These are phyloP conservation scores for Heterodera carotae DNA, from an alignment of 1,140 invertebrate genomes.

Conservation along the genomic window DNA sequence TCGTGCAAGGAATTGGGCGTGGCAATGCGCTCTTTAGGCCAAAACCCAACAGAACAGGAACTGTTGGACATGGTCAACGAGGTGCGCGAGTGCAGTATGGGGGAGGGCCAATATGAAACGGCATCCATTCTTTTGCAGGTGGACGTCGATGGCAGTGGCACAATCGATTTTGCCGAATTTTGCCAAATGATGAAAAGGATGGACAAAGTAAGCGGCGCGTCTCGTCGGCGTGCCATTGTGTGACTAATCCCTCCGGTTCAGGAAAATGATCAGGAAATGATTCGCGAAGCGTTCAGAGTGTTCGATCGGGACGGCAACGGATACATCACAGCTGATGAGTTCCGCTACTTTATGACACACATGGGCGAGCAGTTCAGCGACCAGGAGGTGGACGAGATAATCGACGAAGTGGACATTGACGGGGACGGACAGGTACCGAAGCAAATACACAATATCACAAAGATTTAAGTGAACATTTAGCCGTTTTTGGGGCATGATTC, in stretches of 20 bases:
- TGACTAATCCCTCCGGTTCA: conserved; percentile 31
- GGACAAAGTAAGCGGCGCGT: conserved; percentile 47
- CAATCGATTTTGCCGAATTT: conserved; percentile 64
- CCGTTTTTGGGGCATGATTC: too few species aligned
- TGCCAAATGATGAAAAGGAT: conserved; percentile 66
- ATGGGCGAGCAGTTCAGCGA: conserved; percentile 66
- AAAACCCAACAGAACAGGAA: conserved; percentile 65
- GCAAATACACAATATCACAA: conserved; percentile 3
- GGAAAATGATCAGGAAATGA: conserved; percentile 65
- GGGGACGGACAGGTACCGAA: conserved; percentile 63
- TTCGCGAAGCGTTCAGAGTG: conserved; percentile 63
- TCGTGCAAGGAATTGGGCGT: conserved; percentile 65
- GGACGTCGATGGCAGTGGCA: conserved; percentile 63
- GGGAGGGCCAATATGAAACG: neutral
- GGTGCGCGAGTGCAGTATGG: conserved; percentile 37
- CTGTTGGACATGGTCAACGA: conserved; percentile 66
- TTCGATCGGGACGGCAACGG: conserved; percentile 65
- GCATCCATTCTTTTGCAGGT: neutral
- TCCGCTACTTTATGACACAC: conserved; percentile 65
- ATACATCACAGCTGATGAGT: conserved; percentile 65
- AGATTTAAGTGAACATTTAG: too few species aligned
- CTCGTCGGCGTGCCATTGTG: neutral
- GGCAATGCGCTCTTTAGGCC: conserved; percentile 63
- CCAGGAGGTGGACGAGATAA: conserved; percentile 65
- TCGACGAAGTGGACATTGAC: conserved; percentile 65